Conservation (phyloP, 2,888 invertebrate species). For the Lepidocyrtinus sp. region DNA sequence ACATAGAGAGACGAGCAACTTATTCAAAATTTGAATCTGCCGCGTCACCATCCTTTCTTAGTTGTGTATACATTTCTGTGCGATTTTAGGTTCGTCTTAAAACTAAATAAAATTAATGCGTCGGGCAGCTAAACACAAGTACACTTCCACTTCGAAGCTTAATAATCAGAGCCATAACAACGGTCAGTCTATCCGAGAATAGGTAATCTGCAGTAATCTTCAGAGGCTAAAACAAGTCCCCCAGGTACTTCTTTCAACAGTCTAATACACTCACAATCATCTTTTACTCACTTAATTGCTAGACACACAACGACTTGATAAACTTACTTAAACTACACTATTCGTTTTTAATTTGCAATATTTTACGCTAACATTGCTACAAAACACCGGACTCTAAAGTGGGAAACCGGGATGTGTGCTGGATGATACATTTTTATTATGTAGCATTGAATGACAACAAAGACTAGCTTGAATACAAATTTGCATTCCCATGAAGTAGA, state of each 20-base stretch:
- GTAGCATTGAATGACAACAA: conserved; percentile 16
- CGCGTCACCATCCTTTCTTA: neutral
- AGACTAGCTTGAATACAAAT: conserved; percentile 31
- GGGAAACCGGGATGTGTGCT: conserved; percentile 20
- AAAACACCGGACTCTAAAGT: conserved; percentile 25
- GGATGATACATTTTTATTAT: neutral
- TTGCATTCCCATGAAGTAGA: neutral
- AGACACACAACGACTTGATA: neutral
- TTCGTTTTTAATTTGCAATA: neutral
- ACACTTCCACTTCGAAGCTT: neutral
- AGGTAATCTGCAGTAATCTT: conserved; percentile 49
- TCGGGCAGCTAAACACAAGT: neutral
- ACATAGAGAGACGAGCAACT: no score
- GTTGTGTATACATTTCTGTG: neutral
- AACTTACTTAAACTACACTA: neutral
- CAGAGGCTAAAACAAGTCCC: conserved; percentile 39
- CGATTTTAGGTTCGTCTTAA: neutral
- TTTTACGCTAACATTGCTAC: neutral
- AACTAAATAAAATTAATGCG: neutral
- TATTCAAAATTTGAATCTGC: neutral
- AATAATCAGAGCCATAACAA: conserved; percentile 21
- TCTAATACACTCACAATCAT: conserved; percentile 35
- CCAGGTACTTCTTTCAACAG: conserved; percentile 58
- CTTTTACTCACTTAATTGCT: conserved; percentile 3
- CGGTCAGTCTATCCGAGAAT: conserved; percentile 48